Conservation (phyloP, 2,797 vertebrate genomes). For the Lacerta agilis region DNA sequence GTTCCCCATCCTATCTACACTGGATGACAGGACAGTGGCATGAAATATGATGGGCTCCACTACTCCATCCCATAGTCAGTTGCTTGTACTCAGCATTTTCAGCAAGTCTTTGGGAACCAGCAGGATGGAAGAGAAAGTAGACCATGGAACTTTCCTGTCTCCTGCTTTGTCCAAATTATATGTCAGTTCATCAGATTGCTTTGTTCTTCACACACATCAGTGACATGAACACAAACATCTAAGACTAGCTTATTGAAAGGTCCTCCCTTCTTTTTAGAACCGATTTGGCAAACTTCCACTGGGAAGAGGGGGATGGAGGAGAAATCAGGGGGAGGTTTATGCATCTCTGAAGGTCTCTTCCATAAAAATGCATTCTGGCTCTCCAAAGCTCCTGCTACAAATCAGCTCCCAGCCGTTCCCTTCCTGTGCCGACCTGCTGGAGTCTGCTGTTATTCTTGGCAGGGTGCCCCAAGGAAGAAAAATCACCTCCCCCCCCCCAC, state of each 20-base stretch:
- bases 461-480: constrained; percentile 83
- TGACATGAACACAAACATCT: constrained; percentile 33
- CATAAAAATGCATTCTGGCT: constrained; percentile 83
- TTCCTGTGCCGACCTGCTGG: constrained; percentile 96
- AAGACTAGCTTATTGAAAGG: constrained; percentile 26
- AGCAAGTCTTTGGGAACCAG: background rate
- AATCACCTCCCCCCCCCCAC: background rate
- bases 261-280: background rate
- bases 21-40: too few relatives aligned
- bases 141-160: too few relatives aligned
- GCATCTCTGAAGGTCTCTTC: constrained; percentile 82
- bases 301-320: constrained; percentile 67
- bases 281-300: constrained; percentile 6
- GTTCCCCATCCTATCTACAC: too few relatives aligned
- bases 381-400: constrained; percentile 82
- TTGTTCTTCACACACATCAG: constrained; percentile 32
- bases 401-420: constrained; percentile 87
- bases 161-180: background rate
- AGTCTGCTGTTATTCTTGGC: constrained; percentile 95
- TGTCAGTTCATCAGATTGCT: constrained; percentile 18
- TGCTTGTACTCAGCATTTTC: background rate
- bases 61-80: background rate
- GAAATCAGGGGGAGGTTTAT: constrained; percentile 69
- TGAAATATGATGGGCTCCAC: too few relatives aligned
- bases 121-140: background rate